Evolutionary conservation across 2,888 invertebrate species (phyloP).

Genomic region (Acronicta leporina): DNA sequence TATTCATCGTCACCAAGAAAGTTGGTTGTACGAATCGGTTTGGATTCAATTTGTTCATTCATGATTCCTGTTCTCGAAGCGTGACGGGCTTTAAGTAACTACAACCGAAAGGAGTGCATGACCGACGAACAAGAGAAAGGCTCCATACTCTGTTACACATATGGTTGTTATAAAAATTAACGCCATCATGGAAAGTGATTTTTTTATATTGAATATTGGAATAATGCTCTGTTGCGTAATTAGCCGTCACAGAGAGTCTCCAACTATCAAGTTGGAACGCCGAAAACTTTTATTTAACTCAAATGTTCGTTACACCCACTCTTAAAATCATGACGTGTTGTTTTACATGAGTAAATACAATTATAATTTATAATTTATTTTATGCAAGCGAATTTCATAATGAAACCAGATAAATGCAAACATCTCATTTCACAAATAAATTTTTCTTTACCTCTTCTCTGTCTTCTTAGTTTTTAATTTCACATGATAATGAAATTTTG

Average conservation of each 20-base stretch:
- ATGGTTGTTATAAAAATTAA: conserved; percentile 69
- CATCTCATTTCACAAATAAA: no score
- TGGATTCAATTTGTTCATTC: conserved; percentile 61
- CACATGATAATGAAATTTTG: no score
- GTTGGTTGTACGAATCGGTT: conserved; percentile 48
- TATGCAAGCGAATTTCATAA: no score
- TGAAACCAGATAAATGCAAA: no score
- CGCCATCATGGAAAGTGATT: conserved; percentile 58
- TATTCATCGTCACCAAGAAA: conserved; percentile 53
- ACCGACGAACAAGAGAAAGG: conserved; percentile 79
- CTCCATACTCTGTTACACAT: conserved; percentile 78
- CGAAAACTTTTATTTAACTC: conserved; percentile 19
- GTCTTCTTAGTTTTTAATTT: no score
- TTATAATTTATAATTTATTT: no score
- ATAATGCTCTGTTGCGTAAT: conserved; percentile 23
- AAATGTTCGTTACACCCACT: conserved; percentile 10
- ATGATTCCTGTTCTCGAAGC: conserved; percentile 55
- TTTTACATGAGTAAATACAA: no score
- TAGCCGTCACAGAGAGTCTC: neutral
- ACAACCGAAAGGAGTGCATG: conserved; percentile 73
- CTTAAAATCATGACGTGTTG: no score
- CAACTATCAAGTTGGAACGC: neutral
- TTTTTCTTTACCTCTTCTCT: no score
- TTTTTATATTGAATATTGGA: conserved; percentile 40
- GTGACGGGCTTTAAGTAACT: conserved; percentile 56